phyloP scores from a whole-genome alignment of 2,113 vertebrate genomes.

The Puffinus mauretanicus region DNA sequence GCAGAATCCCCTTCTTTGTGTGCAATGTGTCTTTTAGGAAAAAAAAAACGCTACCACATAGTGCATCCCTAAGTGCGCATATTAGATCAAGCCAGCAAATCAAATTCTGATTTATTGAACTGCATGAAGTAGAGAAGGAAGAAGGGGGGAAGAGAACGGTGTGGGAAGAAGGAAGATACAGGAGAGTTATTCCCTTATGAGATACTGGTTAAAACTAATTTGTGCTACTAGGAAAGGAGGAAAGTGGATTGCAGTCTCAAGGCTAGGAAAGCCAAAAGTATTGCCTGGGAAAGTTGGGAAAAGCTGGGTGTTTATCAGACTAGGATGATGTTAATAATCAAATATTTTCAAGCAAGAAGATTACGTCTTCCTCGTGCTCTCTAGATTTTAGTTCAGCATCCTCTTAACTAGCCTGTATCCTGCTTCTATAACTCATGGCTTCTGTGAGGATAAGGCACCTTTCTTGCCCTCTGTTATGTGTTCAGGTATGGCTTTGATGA shows the following conservation, averaged over 20 bases:
- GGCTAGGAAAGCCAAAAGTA: neutral
- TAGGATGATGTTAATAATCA: neutral
- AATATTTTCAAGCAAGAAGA: neutral
- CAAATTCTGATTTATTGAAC: neutral
- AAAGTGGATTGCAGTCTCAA: neutral
- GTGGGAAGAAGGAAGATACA: neutral
- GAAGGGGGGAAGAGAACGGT: neutral
- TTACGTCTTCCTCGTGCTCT: rapidly evolving
- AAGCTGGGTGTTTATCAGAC: neutral
- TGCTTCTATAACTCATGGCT: neutral
- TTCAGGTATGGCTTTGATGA: neutral
- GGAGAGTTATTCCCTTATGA: neutral
- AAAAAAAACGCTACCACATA: neutral
- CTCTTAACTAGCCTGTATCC: neutral
- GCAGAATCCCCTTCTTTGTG: neutral
- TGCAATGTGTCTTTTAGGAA: neutral
- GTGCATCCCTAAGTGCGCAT: neutral
- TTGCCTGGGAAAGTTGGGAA: neutral
- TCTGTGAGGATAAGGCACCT: neutral
- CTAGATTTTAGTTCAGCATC: neutral
- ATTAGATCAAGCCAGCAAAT: neutral
- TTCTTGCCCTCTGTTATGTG: neutral
- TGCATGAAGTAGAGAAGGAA: neutral
- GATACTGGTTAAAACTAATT: neutral
- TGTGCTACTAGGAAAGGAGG: neutral